Evolutionary conservation across 2,888 invertebrate species (phyloP).

Genomic region (Argyra leucocephala): DNA sequence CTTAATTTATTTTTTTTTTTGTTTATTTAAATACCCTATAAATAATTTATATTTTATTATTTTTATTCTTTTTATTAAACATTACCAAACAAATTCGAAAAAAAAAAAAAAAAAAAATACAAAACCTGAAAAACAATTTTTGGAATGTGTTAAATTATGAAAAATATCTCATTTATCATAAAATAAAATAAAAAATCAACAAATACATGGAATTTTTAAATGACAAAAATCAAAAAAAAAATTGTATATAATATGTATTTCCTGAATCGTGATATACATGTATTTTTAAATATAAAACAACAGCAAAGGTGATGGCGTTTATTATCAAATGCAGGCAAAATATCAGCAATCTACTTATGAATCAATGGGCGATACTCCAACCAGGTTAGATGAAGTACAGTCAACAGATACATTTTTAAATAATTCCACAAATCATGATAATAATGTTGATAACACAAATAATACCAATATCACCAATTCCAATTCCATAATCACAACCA

Average conservation of each 20-base stretch:
- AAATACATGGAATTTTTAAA: not conserved
- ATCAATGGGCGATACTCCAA: conserved; percentile 79
- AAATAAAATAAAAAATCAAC: conserved; percentile 14
- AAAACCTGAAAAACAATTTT: too few relatives aligned
- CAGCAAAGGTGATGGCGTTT: conserved; percentile 69
- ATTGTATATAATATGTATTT: too few relatives aligned
- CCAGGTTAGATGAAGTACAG: conserved; percentile 60
- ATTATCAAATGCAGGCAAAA: conserved; percentile 67
- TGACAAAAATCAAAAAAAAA: too few relatives aligned
- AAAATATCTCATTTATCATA: conserved; percentile 12
- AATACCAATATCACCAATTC: not conserved
- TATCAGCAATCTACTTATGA: conserved; percentile 63
- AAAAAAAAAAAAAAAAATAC: too few relatives aligned
- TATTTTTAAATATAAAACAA: conserved; percentile 15
- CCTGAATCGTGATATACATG: not conserved
- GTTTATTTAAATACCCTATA: too few relatives aligned
- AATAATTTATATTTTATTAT: too few relatives aligned
- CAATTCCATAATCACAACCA: conserved; percentile 10
- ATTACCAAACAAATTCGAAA: too few relatives aligned
- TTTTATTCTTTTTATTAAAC: too few relatives aligned
- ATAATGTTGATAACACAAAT: conserved; percentile 21
- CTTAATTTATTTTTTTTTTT: too few relatives aligned
- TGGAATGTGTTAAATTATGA: conserved; percentile 10
- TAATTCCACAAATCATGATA: conserved; percentile 29
- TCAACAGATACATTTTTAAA: conserved; percentile 39